Base-by-base conservation (phyloP, 2,113 vertebrate genomes). In the Sorex araneus region DNA sequence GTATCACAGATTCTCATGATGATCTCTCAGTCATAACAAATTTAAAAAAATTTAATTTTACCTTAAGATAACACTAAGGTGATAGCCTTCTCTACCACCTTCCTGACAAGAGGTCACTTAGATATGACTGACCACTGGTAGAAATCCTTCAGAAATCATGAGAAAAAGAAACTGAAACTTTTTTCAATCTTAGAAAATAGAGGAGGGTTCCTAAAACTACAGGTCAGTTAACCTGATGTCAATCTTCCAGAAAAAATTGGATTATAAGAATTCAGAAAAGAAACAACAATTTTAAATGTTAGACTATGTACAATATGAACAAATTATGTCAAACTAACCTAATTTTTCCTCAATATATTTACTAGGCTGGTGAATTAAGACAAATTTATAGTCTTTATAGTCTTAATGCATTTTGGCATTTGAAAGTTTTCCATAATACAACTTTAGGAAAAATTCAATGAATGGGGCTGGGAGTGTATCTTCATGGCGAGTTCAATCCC, bases 161-260 rank as follows among this genome's bases (percentile, higher is more conserved):
- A 85, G 40, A 88, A 78, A 84, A 84, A 80, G 40, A 57, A 67
- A n/a, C 34, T 45, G 76, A 92, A 83, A 60, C 28, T 21, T 86
- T 83, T 73, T 34, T 43, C 47, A 50, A 43, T 83, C 91, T 93
- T 82, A 88, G 84, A 82, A 88, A 93, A 86, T 30, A 18, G 47
- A 19, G 83, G 67, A 70, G 2, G 15, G 34, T 63, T 90, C n/a
- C 66, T 88, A 25, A 86, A 95, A 91, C 30, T 64, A 84, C n/a
- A 79, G 27, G 36, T 47, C 23, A 73, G 34, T 50, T 30, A 95
- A 7, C 19, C 54, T 87, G 32, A 82, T 45, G 21, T 84, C 50
- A 84, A 69, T 89, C 70, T 80, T 90, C 70, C 85, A 82, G n/a
- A 92, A 94, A 90, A 27, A 63, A 87, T 89, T 60, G 87, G 83